Evolutionary conservation across 2,113 vertebrate species (phyloP).

Genomic region (Macrotus californicus): DNA sequence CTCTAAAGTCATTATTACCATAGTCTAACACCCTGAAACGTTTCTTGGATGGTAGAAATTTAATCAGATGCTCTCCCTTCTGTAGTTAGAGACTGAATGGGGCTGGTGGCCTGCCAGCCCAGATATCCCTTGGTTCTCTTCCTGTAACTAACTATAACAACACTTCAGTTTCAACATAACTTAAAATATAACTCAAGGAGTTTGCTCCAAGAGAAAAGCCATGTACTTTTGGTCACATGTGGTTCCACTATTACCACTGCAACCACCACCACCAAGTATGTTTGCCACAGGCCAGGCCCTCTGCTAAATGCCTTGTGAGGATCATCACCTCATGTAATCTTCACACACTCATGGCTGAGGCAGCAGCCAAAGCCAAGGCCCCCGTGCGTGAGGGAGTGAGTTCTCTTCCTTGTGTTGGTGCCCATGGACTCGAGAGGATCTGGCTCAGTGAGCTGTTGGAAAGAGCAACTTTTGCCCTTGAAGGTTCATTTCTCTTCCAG

Average conservation of each 20-base stretch:
- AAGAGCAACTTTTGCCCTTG: neutral
- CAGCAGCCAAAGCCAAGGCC: neutral
- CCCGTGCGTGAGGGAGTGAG: neutral
- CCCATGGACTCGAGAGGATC: neutral
- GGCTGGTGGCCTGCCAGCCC: neutral
- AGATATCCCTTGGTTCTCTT: neutral
- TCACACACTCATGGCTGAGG: neutral
- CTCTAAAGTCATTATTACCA: slow-evolving; percentile 37
- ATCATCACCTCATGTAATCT: neutral
- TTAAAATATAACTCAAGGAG: neutral
- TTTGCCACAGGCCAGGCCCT: neutral
- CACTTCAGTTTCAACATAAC: neutral
- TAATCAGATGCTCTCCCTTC: slow-evolving; percentile 45
- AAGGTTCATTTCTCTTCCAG: neutral
- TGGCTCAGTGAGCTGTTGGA: neutral
- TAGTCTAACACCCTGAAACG: neutral
- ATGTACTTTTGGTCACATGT: neutral
- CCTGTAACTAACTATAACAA: neutral
- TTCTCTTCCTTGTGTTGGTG: neutral
- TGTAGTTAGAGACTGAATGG: neutral
- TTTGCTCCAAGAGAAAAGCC: neutral
- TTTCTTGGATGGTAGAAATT: slow-evolving; percentile 39
- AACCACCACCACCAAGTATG: too few relatives aligned
- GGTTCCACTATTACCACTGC: neutral
- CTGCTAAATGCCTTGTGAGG: neutral